A percentile compares a stretch with the other conserved stretches of the same genome.
These are phyloP conservation scores for Oxyteleia sp. DNA, from an alignment of 2,888 invertebrate genomes.

Conservation along the genomic window DNA sequence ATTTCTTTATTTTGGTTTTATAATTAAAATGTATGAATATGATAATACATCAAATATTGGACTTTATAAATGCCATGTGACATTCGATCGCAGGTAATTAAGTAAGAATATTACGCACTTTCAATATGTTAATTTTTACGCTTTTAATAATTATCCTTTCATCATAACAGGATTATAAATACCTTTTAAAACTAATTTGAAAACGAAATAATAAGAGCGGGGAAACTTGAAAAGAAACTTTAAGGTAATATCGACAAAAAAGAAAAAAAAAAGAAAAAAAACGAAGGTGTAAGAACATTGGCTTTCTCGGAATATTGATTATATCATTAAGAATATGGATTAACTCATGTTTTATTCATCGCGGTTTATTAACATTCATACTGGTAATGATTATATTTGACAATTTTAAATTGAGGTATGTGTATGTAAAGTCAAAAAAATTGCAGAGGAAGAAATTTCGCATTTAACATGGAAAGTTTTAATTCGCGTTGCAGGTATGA, in stretches of 20 bases:
- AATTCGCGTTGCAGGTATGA: constrained; percentile 17
- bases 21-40: constrained; percentile 58
- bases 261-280: background rate
- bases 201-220: constrained; percentile 48
- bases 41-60: constrained; percentile 53
- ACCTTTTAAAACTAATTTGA: constrained; percentile 55
- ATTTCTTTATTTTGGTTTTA: constrained; percentile 36
- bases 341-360: constrained; percentile 57
- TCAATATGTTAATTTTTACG: constrained; percentile 51
- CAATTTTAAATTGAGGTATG: constrained; percentile 40
- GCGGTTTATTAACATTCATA: constrained; percentile 46
- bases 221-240: constrained; percentile 48
- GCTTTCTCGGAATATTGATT: constrained; percentile 60
- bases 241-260: constrained; percentile 19
- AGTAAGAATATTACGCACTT: constrained; percentile 39
- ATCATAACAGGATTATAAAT: constrained; percentile 49
- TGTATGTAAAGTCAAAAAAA: constrained; percentile 23
- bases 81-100: constrained; percentile 47
- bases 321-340: constrained; percentile 56
- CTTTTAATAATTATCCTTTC: constrained; percentile 54
- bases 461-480: constrained; percentile 37
- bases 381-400: constrained; percentile 52
- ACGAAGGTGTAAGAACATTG: constrained; percentile 9
- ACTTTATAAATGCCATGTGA: constrained; percentile 46
- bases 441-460: constrained; percentile 31